Evolutionary conservation across 2,888 invertebrate species (phyloP).

Genomic region (Podabrus alpinus): DNA sequence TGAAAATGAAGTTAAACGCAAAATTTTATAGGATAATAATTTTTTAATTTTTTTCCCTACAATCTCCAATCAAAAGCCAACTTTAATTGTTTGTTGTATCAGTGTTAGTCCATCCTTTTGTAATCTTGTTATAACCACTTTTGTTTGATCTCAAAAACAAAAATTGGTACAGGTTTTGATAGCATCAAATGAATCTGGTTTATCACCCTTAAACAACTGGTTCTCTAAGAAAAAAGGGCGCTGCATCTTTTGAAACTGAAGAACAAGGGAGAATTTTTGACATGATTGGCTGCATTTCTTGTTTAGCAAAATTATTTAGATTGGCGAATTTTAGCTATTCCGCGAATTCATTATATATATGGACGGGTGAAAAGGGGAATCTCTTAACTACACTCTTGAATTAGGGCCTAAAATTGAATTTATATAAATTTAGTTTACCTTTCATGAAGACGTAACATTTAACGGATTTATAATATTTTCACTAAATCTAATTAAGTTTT

Average conservation of each 20-base stretch:
- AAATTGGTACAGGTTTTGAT: background rate
- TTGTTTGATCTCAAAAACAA: background rate
- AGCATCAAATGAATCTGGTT: background rate
- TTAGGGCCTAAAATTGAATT: too few relatives aligned
- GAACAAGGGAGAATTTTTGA: background rate
- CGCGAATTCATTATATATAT: too few relatives aligned
- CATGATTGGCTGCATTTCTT: background rate
- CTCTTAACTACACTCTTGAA: too few relatives aligned
- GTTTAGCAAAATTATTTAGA: background rate
- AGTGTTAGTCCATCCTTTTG: background rate
- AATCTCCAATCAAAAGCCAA: background rate
- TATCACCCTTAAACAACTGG: background rate
- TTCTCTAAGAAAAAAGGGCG: background rate
- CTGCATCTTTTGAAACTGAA: background rate
- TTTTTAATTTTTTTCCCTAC: slow-evolving; percentile 2
- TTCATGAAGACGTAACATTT: too few relatives aligned
- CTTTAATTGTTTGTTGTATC: background rate
- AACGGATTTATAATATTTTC: too few relatives aligned
- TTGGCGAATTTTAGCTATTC: background rate
- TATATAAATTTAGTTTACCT: too few relatives aligned
- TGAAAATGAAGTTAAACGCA: background rate
- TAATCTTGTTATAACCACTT: background rate
- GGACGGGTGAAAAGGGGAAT: too few relatives aligned
- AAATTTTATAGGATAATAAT: background rate
- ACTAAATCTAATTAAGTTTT: too few relatives aligned